phyloP scores from a whole-genome alignment of 2,888 invertebrate genomes.

The Meta bourneti region DNA sequence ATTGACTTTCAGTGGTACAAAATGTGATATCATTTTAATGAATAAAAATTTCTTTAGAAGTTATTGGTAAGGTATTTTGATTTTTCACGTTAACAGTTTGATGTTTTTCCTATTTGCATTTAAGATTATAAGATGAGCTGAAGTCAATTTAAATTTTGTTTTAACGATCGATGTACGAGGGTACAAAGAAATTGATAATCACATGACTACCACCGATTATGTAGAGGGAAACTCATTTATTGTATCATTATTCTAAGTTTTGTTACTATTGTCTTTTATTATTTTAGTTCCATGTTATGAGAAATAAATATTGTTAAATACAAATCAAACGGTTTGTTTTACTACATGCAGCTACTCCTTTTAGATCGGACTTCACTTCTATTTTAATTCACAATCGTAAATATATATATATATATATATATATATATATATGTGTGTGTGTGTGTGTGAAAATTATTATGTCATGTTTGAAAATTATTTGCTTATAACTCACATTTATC shows the following conservation, averaged over 20 bases:
- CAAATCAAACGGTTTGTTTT: no score
- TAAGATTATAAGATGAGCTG: not conserved
- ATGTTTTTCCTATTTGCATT: not conserved
- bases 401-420: no score
- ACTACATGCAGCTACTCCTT: no score
- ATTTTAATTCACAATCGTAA: no score
- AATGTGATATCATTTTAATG: not conserved
- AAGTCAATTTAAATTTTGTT: not conserved
- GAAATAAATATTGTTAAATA: constrained; percentile 61
- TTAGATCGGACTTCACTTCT: no score
- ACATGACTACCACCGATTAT: constrained; percentile 41
- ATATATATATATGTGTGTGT: no score
- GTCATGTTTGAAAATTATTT: no score
- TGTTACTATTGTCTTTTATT: constrained; percentile 67
- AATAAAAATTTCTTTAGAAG: not conserved
- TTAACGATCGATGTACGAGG: not conserved
- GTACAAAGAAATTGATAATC: not conserved
- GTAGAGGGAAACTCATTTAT: constrained; percentile 39
- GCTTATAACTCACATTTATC: no score
- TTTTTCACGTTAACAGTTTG: not conserved
- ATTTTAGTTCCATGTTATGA: constrained; percentile 61
- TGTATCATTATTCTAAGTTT: constrained; percentile 53
- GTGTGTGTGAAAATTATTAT: no score
- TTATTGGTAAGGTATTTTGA: no score
- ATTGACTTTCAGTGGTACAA: not conserved